Percentiles rank a stretch among this genome's conserved stretches.
phyloP scores from a whole-genome alignment of 2,797 vertebrate genomes.

The Alexandromys oeconomus region DNA sequence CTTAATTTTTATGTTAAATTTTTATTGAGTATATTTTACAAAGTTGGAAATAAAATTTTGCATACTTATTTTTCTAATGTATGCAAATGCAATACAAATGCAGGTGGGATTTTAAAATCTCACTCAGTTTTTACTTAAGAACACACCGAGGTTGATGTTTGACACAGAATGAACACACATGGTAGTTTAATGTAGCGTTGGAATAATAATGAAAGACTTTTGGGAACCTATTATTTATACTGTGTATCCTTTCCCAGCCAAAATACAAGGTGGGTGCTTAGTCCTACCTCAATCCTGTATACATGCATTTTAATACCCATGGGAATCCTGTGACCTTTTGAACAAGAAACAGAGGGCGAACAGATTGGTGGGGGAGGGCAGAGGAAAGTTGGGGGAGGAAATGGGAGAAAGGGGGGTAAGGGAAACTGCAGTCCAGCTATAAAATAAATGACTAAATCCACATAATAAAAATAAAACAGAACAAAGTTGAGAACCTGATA shows the following conservation, averaged over 20 bases:
- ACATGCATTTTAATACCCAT: background rate
- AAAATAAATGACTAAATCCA: background rate
- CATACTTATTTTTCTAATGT: background rate
- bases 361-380: background rate
- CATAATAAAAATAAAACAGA: background rate
- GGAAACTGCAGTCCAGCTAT: background rate
- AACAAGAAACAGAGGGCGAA: background rate
- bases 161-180: background rate
- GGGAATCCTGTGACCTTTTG: background rate
- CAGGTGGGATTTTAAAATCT: constrained; percentile 19
- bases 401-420: background rate
- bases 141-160: background rate
- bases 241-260: background rate
- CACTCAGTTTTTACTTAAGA: constrained; percentile 10
- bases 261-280: background rate
- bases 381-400: background rate
- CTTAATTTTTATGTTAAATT: background rate
- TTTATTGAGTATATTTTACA: background rate
- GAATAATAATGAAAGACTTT: background rate
- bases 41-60: constrained; percentile 16
- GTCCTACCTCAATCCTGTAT: background rate
- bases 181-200: background rate
- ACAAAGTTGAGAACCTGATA: background rate
- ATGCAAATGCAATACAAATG: constrained; percentile 40
- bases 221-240: background rate